Percentiles rank a stretch among this genome's conserved stretches.
phyloP scores from a whole-genome alignment of 1,140 invertebrate genomes.

The Orchesella cincta region DNA sequence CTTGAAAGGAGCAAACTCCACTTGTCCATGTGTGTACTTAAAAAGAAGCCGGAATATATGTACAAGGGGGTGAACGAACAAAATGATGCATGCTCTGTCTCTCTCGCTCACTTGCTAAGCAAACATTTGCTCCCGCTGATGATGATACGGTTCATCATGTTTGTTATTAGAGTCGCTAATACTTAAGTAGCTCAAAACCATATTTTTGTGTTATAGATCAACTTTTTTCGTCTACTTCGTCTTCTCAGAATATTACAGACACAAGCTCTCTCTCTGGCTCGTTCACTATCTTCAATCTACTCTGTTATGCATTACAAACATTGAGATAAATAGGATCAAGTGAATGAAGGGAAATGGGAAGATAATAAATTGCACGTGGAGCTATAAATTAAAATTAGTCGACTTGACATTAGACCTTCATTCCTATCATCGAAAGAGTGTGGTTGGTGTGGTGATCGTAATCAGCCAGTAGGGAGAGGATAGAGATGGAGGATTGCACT shows the following conservation, averaged over 20 bases:
- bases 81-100: slow-evolving; percentile 18
- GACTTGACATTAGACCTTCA: slow-evolving; percentile 8
- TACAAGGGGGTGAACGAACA: neutral
- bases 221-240: neutral
- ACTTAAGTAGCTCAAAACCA: too few species aligned
- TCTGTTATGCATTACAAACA: too few species aligned
- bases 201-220: too few species aligned
- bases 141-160: too few species aligned
- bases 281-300: too few species aligned
- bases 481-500: too few species aligned
- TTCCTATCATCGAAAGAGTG: neutral
- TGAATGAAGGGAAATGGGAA: slow-evolving; percentile 4
- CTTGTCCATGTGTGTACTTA: neutral
- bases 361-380: slow-evolving; percentile 6
- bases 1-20: neutral
- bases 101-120: too few species aligned
- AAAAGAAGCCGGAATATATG: neutral
- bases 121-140: neutral
- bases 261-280: too few species aligned
- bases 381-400: slow-evolving; percentile 28
- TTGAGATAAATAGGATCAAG: neutral
- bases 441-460: neutral
- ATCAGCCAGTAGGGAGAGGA: slow-evolving; percentile 18
- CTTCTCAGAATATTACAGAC: neutral
- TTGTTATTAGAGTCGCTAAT: neutral